Evolutionary conservation across 2,113 vertebrate genomes (phyloP).

Genomic region (Pituophis catenifer): DNA sequence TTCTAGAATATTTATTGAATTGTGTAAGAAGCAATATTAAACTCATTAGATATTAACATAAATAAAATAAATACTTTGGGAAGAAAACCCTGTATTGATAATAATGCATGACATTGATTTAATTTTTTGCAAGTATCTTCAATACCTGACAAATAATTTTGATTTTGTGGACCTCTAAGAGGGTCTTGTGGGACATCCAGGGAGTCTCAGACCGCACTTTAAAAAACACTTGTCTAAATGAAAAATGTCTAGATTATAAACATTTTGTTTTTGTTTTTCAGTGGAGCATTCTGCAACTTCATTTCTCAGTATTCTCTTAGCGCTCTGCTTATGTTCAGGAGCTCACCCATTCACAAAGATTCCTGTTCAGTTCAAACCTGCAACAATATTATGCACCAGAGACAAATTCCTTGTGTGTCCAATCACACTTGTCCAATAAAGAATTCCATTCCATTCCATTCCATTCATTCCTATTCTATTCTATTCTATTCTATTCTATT

Average conservation of each 20-base stretch:
- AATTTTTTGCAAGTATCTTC: background rate
- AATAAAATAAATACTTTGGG: background rate
- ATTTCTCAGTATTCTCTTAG: background rate
- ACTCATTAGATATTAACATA: background rate
- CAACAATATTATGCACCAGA: background rate
- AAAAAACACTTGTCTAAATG: background rate
- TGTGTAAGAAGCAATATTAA: background rate
- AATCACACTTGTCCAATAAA: too few species aligned
- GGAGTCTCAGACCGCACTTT: background rate
- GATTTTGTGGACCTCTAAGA: background rate
- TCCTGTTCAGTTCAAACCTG: background rate
- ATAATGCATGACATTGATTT: background rate
- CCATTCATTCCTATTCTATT: too few species aligned
- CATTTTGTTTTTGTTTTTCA: background rate
- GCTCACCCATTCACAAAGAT: background rate
- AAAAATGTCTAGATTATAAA: background rate
- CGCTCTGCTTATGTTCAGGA: background rate
- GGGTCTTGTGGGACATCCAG: background rate
- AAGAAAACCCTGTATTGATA: background rate
- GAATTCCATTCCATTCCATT: too few species aligned
- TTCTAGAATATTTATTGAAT: background rate
- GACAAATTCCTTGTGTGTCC: too few species aligned
- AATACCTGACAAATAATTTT: background rate
- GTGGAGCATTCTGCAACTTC: background rate
- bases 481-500: too few species aligned